Evolutionary conservation across 1,140 invertebrate genomes (phyloP), one percentile per base, ranked within the genome.

Genomic region (Psilanteris sp.): DNA sequence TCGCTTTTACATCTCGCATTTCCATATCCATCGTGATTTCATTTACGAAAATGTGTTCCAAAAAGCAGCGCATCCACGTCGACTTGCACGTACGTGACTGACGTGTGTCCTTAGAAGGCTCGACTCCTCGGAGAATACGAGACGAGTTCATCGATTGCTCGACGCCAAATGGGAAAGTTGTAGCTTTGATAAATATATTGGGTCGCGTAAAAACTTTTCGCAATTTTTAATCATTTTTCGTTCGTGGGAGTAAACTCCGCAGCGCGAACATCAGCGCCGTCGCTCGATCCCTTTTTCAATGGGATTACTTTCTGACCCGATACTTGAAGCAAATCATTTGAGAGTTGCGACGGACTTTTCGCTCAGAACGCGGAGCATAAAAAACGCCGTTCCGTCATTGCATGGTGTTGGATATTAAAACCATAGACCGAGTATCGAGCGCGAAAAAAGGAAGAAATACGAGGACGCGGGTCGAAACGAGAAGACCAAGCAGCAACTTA

Each of bases 31-130:
- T 66, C 70, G 32, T 57, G 70, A 73, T 73, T 73, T 64, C 50
- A 57, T 73, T 66, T 73, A 57, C 59, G 59, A 73, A 73, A 73
- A 64, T 66, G 70, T 59, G 59, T 44, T 66, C 34, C 50, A 66
- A 73, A 73, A 66, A 55, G 59, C 41, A 26, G n/a, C 34, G 68
- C 55, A 37, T 57, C 41, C 43, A 14, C 44, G 44, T 18, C 32
- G 41, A 34, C 18, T 46, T 46, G 48, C 29, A 37, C 11, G 52
- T 66, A 74, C 61, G 70, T 66, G 59, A 73, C 59, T 66, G 71
- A 74, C 59, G 59, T 39, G 36, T 59, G 55, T 75, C 62, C 72
- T 75, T 62, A 62, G 18, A 22, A 55, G 52, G 32, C 50, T 50
- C 20, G 9, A 20, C 16, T 62, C 62, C 54, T 74, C 27, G 5